A percentile compares a stretch with the other conserved stretches of the same genome.
Conservation (phyloP, 2,113 vertebrate genomes). For the Canis aureus region DNA sequence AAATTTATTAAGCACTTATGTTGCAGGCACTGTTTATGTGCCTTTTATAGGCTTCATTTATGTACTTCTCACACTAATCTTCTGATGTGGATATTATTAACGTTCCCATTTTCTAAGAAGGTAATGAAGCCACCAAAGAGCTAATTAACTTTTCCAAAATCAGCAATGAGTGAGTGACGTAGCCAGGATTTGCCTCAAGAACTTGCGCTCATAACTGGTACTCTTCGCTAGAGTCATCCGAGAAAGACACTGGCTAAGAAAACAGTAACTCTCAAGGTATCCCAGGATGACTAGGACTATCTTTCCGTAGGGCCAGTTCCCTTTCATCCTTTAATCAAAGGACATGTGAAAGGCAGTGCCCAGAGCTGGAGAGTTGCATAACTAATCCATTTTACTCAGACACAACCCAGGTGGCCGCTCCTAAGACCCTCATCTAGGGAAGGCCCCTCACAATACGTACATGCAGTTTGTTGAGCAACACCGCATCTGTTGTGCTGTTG, state of each 20-base stretch:
- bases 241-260: neutral
- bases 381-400: neutral
- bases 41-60: neutral
- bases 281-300: neutral
- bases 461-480: slow-evolving; percentile 97
- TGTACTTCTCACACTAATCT: neutral
- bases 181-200: neutral
- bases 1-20: neutral
- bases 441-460: slow-evolving; percentile 86
- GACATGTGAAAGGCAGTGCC: neutral
- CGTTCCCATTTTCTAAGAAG: neutral
- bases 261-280: neutral
- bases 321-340: neutral
- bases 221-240: neutral
- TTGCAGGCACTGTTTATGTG: neutral
- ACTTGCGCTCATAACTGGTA: neutral
- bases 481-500: slow-evolving; percentile 96
- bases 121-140: neutral
- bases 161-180: too few relatives aligned
- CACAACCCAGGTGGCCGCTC: fast-evolving
- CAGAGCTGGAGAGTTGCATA: neutral
- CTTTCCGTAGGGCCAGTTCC: neutral
- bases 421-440: fast-evolving
- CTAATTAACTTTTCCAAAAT: neutral
- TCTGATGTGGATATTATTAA: neutral